Conservation (phyloP, 2,888 invertebrate species). For the Artemia sinica region DNA sequence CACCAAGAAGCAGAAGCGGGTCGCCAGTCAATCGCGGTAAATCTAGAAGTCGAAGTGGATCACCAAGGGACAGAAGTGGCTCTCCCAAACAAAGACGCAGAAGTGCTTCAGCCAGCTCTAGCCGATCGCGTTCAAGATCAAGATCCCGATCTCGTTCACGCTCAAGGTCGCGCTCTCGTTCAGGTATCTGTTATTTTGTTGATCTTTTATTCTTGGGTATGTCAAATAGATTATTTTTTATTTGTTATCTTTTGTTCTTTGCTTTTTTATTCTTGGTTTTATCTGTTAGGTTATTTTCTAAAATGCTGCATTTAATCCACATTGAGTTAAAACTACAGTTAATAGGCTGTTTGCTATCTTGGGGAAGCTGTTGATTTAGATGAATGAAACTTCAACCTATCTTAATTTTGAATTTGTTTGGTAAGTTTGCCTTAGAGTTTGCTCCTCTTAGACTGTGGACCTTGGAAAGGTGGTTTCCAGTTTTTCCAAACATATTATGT, state of each 20-base stretch:
- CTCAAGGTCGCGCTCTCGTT: slow-evolving; percentile 20
- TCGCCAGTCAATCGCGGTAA: slow-evolving; percentile 28
- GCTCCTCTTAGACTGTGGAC: too few relatives aligned
- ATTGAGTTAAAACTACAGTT: too few relatives aligned
- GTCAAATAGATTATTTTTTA: slow-evolving; percentile 18
- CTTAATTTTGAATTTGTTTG: too few relatives aligned
- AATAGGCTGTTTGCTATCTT: too few relatives aligned
- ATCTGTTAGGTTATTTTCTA: slow-evolving; percentile 23
- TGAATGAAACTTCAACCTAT: too few relatives aligned
- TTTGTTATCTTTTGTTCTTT: slow-evolving; percentile 15
- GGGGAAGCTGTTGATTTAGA: too few relatives aligned
- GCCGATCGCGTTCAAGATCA: slow-evolving; percentile 26
- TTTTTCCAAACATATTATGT: too few relatives aligned
- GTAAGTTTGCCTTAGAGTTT: too few relatives aligned
- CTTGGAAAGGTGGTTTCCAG: too few relatives aligned
- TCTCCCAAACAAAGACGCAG: slow-evolving; percentile 13
- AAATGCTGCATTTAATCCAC: neutral
- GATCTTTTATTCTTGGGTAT: neutral
- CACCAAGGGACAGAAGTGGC: slow-evolving; percentile 23
- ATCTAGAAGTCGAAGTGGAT: slow-evolving; percentile 21
- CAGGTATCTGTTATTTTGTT: slow-evolving; percentile 10
- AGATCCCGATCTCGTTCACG: slow-evolving; percentile 27
- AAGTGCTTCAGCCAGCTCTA: slow-evolving; percentile 19
- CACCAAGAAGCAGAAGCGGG: slow-evolving; percentile 27
- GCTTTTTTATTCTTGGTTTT: slow-evolving; percentile 2